A percentile compares a stretch with the other conserved stretches of the same genome.
phyloP scores from a whole-genome alignment of 2,113 vertebrate species.

The Cranoglanis bouderius region DNA sequence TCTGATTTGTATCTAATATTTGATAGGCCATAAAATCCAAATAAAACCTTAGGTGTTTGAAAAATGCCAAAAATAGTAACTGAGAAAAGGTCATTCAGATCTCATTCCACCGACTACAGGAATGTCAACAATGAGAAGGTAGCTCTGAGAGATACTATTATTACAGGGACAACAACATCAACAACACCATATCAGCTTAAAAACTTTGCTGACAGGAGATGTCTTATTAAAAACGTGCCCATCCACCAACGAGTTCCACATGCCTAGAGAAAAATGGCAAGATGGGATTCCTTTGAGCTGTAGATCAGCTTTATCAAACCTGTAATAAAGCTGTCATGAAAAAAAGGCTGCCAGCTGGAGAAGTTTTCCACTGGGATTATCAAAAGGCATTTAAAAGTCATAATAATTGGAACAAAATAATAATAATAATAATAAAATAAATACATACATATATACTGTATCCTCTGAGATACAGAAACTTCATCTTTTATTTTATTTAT shows the following conservation, averaged over 20 bases:
- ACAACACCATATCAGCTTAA: too few relatives aligned
- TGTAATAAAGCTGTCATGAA: conserved; percentile 14
- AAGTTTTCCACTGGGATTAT: not conserved
- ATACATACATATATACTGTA: too few relatives aligned
- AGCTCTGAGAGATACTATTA: not conserved
- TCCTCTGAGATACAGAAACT: not conserved
- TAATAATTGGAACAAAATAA: not conserved
- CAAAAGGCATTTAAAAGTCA: not conserved
- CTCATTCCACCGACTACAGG: not conserved
- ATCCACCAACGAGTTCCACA: not conserved
- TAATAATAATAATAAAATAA: too few relatives aligned
- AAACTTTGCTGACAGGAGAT: conserved; percentile 5
- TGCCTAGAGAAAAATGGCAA: not conserved
- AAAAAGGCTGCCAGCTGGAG: conserved; percentile 1
- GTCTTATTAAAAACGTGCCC: not conserved
- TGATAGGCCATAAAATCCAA: not conserved
- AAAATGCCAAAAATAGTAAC: not conserved
- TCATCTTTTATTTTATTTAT: not conserved
- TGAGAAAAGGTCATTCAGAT: not conserved
- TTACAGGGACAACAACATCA: not conserved
- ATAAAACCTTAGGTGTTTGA: not conserved
- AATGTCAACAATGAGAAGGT: not conserved
- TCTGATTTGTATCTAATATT: not conserved
- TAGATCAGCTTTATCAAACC: not conserved
- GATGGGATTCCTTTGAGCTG: conserved; percentile 4